Base-by-base conservation (phyloP, 2,797 vertebrate species). In the Channallabes apus region DNA sequence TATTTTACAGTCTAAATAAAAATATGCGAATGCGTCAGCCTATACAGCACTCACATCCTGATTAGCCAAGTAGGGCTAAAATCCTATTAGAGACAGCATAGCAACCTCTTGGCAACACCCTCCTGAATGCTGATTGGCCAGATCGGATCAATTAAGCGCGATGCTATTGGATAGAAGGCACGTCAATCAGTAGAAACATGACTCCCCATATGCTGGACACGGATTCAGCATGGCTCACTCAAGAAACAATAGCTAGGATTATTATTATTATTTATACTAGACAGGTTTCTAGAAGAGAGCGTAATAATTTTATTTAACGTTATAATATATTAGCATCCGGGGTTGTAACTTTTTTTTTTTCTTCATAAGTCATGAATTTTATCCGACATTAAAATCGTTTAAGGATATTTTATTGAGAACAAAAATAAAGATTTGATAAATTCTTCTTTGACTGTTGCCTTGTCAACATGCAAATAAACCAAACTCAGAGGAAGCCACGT, bases 101-200 rank as follows among this genome's bases (percentile, higher is more conserved):
- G 82, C 59, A 29, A 56, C 84, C 20, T 17, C 82, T 32, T 68
- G 62, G 35, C 27, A 54, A 65, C 72, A 38, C 72, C 56, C 4
- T 8, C 20, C 8, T 78, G 65, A 76, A 73, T 24, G 65, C 83
- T 35, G 84, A 89, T 89, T 27, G 85, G 85, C 27, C 85, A 51
- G 11, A 51, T 14, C 29, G 6, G 9, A 18, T 20, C 27, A 17
- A 64, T 7, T 69, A 32, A 0, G 3, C 27, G 77, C 65, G 51
- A 82, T 20, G 9, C 72, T 41, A 88, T 85, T 89, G 88, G 85
- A 15, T 18, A 82, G 8, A 7, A 9, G 2, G 7, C 6, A 20
- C 56, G 77, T 77, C 87, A 80, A 79, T 85, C 58, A 88, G 27
- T 18, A 77, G 75, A 38, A 51, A 32, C 18, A 51, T 20, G 15